A percentile compares a stretch with the other conserved stretches of the same genome.
phyloP scores from a whole-genome alignment of 64 coral and sea anemone species.

The Pocillopora damicornis region DNA sequence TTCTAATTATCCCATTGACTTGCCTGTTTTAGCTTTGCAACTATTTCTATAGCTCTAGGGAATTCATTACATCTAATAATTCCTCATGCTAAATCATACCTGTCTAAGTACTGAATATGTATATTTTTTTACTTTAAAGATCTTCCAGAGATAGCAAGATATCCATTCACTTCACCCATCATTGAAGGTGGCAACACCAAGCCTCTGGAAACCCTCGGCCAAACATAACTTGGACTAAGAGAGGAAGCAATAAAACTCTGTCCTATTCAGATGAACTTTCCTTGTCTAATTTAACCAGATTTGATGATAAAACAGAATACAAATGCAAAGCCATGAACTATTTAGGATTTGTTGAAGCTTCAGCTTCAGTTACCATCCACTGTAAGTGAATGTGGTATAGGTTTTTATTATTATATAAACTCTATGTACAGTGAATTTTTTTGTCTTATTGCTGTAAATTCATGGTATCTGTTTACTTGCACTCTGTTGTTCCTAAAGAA shows the following conservation, averaged over 20 bases:
- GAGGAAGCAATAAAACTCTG: background rate
- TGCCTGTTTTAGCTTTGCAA: no score
- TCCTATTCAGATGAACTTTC: background rate
- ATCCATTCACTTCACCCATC: background rate
- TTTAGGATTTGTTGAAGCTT: background rate
- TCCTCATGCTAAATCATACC: background rate
- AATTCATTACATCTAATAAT: no score
- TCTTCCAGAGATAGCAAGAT: background rate
- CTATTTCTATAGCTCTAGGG: no score
- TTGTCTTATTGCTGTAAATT: no score
- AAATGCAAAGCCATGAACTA: conserved; percentile 3
- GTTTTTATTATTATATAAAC: no score
- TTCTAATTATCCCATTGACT: no score
- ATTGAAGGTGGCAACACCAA: background rate
- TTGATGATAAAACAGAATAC: background rate
- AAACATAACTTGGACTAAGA: conserved; percentile 27
- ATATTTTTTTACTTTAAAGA: background rate
- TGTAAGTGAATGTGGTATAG: background rate
- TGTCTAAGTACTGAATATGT: background rate
- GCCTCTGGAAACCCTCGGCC: conserved; percentile 29
- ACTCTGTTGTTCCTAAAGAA: no score
- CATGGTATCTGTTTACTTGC: no score
- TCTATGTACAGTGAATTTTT: no score
- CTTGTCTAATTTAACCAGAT: background rate
- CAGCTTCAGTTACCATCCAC: background rate